Conservation (phyloP, 2,797 vertebrate genomes). For the Trachops cirrhosus region DNA sequence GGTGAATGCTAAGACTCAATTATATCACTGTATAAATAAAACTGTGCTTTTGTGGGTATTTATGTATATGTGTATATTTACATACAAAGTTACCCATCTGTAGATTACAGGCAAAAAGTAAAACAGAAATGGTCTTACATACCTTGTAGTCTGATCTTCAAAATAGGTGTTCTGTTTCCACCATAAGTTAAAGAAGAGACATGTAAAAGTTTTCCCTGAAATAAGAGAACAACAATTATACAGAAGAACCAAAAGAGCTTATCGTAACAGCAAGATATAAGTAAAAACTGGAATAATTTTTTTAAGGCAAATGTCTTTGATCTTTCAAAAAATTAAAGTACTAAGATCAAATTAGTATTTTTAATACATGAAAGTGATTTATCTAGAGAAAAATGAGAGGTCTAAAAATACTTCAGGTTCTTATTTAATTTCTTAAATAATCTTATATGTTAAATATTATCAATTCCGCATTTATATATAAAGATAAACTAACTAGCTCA, state of each 20-base stretch:
- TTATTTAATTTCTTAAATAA: slow-evolving; percentile 21
- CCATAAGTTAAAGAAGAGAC: slow-evolving; percentile 73
- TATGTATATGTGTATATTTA: background rate
- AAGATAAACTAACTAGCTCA: background rate
- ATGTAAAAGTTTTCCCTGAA: slow-evolving; percentile 77
- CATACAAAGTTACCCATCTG: background rate
- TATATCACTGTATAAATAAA: background rate
- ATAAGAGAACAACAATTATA: background rate
- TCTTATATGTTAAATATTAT: background rate
- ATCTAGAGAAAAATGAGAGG: background rate
- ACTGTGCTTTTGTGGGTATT: background rate
- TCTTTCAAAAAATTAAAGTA: background rate
- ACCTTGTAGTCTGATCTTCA: slow-evolving; percentile 82
- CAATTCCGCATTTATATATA: background rate
- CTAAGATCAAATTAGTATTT: background rate
- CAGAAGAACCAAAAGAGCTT: background rate
- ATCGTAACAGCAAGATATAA: background rate
- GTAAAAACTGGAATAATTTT: background rate
- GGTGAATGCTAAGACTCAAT: background rate
- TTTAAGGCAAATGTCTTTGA: background rate
- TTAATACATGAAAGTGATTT: background rate
- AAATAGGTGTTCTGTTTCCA: slow-evolving; percentile 73
- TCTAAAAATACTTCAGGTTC: background rate
- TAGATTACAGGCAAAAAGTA: background rate
- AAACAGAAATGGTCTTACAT: background rate